A percentile compares a stretch with the other conserved stretches of the same genome.
phyloP scores from a whole-genome alignment of 2,113 vertebrate genomes.

The Illadopsis cleaveri region DNA sequence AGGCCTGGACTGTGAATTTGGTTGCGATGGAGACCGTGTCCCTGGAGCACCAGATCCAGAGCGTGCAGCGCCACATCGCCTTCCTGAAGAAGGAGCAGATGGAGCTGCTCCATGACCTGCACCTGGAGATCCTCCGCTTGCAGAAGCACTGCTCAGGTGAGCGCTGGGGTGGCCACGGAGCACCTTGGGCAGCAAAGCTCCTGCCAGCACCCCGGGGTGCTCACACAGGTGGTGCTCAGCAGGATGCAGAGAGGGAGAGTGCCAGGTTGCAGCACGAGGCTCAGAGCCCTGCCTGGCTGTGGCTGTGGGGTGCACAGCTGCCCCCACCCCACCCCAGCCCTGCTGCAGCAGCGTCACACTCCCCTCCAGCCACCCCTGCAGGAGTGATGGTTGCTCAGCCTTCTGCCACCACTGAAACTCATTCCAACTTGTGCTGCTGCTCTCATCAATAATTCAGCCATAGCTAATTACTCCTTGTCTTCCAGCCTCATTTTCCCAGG shows the following conservation, averaged over 20 bases:
- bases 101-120: constrained; percentile 89
- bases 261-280: fast-evolving
- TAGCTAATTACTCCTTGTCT: constrained; percentile 28
- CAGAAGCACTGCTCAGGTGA: constrained; percentile 96
- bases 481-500: not conserved
- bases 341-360: fast-evolving
- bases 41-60: constrained; percentile 89
- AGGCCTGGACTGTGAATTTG: constrained; percentile 47
- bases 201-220: not conserved
- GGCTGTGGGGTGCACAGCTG: not conserved
- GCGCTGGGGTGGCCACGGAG: fast-evolving
- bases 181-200: not conserved
- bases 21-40: constrained; percentile 85
- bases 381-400: fast-evolving
- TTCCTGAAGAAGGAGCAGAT: constrained; percentile 95
- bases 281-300: fast-evolving
- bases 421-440: not conserved
- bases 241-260: fast-evolving
- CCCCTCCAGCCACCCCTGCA: not conserved
- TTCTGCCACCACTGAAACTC: not conserved
- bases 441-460: constrained; percentile 50
- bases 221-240: fast-evolving
- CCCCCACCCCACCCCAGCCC: not conserved
- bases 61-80: constrained; percentile 88
- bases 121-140: constrained; percentile 93